Conservation (phyloP, 2,888 invertebrate genomes). For the Apotomis capreana region DNA sequence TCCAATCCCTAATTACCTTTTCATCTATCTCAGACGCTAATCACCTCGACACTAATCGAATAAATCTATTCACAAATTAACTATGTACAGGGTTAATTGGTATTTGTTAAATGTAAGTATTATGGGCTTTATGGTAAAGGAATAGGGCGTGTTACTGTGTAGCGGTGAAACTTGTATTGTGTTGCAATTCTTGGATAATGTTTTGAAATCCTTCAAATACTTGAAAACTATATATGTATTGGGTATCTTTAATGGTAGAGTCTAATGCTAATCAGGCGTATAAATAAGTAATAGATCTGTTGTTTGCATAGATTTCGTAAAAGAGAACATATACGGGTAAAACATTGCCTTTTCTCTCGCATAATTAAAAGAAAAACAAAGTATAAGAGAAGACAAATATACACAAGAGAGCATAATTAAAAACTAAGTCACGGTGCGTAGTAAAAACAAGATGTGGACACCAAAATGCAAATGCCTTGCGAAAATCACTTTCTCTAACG, state of each 20-base stretch:
- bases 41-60: conserved; percentile 17
- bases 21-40: conserved; percentile 23
- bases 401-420: not conserved
- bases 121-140: not conserved
- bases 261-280: too few species aligned
- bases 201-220: conserved; percentile 10
- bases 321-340: too few species aligned
- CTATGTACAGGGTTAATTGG: conserved; percentile 22
- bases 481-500: conserved; percentile 38
- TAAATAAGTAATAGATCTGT: too few species aligned
- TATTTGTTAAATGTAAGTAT: conserved; percentile 2
- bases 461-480: conserved; percentile 22
- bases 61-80: conserved; percentile 24
- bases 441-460: conserved; percentile 4
- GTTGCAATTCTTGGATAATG: conserved; percentile 18
- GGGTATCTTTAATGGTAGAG: too few species aligned
- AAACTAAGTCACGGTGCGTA: conserved; percentile 7
- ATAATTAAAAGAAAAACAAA: too few species aligned
- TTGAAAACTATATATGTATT: not conserved
- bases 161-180: conserved; percentile 3
- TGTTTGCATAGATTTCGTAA: too few species aligned
- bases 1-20: conserved; percentile 16
- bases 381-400: too few species aligned
- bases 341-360: too few species aligned
- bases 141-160: not conserved